Evolutionary conservation across 2,113 vertebrate genomes (phyloP).

Genomic region (Gnathonemus longibarbis): DNA sequence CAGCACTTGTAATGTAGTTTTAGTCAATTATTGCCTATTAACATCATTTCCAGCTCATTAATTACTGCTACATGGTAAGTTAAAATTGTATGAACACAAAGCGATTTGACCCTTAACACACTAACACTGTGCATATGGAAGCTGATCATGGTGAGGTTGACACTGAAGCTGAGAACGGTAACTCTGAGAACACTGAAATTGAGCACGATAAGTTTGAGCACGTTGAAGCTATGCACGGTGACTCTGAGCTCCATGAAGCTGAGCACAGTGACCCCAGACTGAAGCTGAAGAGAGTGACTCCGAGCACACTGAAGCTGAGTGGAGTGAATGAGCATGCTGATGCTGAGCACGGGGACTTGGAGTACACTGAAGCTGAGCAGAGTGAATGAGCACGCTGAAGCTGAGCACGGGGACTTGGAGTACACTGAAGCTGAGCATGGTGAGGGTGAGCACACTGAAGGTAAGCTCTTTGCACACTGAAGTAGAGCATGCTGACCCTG

Average conservation of each 20-base stretch:
- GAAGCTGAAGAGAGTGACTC: not conserved
- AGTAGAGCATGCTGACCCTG: not conserved
- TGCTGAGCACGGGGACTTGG: not conserved
- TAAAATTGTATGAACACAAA: not conserved
- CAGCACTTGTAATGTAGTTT: not conserved
- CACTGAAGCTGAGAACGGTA: not conserved
- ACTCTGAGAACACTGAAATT: not conserved
- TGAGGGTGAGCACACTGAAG: not conserved
- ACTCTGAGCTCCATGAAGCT: not conserved
- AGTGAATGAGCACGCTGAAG: not conserved
- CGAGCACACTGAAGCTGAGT: not conserved
- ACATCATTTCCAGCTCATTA: not conserved
- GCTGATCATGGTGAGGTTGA: not conserved
- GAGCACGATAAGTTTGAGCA: not conserved
- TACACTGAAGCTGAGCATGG: not conserved
- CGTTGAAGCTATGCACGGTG: not conserved
- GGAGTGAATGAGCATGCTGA: not conserved
- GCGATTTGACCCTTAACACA: not conserved
- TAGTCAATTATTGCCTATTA: not conserved
- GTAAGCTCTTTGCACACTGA: not conserved
- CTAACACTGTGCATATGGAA: not conserved
- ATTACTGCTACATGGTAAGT: not conserved
- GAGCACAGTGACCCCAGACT: not conserved
- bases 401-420: not conserved
- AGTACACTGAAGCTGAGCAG: not conserved